A percentile compares a stretch with the other conserved stretches of the same genome.
Evolutionary conservation across 30 jellyfish, hydroid and myxozoan species (phyloP).

Genomic region (Sanderia malayensis): DNA sequence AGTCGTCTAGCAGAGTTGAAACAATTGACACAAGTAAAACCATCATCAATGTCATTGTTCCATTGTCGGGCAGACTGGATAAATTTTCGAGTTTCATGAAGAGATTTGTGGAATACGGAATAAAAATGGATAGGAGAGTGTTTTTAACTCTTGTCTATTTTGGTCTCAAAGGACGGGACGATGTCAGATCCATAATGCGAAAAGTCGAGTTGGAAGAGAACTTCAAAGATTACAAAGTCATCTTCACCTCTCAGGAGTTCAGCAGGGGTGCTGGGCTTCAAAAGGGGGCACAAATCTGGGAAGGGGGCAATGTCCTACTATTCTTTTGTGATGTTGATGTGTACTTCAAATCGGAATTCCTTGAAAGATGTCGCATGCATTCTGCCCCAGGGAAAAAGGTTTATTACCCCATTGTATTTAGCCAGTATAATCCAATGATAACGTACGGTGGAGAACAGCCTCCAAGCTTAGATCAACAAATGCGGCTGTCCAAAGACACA

Average conservation of each 20-base stretch:
- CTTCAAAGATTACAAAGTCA: conserved; percentile 66
- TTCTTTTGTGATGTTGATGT: conserved; percentile 97
- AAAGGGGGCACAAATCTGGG: conserved; percentile 95
- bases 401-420: conserved; percentile 93
- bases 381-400: conserved; percentile 90
- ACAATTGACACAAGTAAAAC: conserved; percentile 82
- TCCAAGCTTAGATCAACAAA: conserved; percentile 69
- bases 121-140: conserved; percentile 73
- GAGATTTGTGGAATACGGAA: conserved; percentile 79
- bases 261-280: conserved; percentile 96
- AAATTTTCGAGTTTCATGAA: conserved; percentile 67
- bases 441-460: conserved; percentile 84
- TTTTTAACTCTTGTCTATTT: conserved; percentile 79
- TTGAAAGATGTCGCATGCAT: conserved; percentile 93
- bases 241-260: conserved; percentile 74
- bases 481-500: conserved; percentile 75
- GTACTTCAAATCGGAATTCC: conserved; percentile 68
- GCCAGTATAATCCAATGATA: conserved; percentile 93
- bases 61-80: conserved; percentile 91
- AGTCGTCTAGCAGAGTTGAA: conserved; percentile 70
- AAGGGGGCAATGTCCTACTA: conserved; percentile 89
- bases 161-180: conserved; percentile 76
- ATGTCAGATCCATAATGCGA: conserved; percentile 48
- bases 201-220: conserved; percentile 44
- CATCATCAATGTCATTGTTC: conserved; percentile 78